A percentile compares a stretch with the other conserved stretches of the same genome.
These are phyloP conservation scores for Aphelenchoides fujianensis DNA, from an alignment of 1,140 invertebrate species.

Conservation along the genomic window DNA sequence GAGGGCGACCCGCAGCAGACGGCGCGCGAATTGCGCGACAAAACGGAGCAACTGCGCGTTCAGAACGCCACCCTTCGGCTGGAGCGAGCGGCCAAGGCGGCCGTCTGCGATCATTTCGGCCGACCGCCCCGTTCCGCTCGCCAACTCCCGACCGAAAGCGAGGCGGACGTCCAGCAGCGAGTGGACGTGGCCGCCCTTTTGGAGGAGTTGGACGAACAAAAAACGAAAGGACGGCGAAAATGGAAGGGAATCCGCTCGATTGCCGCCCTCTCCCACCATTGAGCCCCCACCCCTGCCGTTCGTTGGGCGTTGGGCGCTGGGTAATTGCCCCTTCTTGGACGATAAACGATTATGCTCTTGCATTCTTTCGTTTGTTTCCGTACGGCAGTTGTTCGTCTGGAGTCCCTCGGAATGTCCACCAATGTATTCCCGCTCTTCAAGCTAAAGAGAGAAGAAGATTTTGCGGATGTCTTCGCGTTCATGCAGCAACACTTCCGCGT, in stretches of 20 bases:
- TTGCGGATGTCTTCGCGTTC: constrained; percentile 8
- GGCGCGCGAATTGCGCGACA: not conserved
- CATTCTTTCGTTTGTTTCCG: not conserved
- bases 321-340: too few species aligned
- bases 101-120: not conserved
- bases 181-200: not conserved
- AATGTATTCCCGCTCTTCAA: not conserved
- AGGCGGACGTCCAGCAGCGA: not conserved
- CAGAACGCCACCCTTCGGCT: not conserved
- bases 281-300: too few species aligned
- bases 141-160: not conserved
- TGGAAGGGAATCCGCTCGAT: not conserved
- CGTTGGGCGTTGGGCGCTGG: too few species aligned
- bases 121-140: not conserved
- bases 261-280: not conserved
- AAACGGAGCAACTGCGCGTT: not conserved
- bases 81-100: not conserved
- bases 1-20: constrained; percentile 5
- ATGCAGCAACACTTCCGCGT: constrained; percentile 24
- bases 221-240: not conserved
- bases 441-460: constrained; percentile 9
- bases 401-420: not conserved
- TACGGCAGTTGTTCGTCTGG: not conserved
- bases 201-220: not conserved
- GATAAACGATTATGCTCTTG: not conserved